Evolutionary conservation across 2,113 vertebrate genomes (phyloP).

Genomic region (Protobothrops flavoviridis): DNA sequence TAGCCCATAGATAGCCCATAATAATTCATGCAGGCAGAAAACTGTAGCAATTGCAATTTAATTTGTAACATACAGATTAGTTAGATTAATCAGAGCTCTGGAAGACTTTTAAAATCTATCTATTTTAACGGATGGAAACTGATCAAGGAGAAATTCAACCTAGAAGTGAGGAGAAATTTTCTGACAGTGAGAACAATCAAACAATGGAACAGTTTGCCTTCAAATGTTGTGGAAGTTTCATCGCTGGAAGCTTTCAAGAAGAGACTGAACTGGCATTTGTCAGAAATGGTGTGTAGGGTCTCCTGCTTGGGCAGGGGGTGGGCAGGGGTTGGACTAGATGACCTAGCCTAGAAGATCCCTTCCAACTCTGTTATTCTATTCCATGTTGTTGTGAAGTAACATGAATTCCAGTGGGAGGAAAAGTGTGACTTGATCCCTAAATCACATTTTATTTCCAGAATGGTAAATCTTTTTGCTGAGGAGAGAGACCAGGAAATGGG

Average conservation of each 20-base stretch:
- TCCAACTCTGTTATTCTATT: neutral
- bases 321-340: too few relatives aligned
- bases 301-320: too few relatives aligned
- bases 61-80: neutral
- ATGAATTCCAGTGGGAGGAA: neutral
- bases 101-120: neutral
- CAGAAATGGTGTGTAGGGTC: too few relatives aligned
- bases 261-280: too few relatives aligned
- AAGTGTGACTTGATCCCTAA: neutral
- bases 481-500: neutral
- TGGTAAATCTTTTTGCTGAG: neutral
- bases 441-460: neutral
- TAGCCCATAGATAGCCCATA: neutral
- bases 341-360: too few relatives aligned
- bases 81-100: neutral
- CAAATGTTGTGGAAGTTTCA: too few relatives aligned
- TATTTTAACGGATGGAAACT: neutral
- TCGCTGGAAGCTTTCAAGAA: too few relatives aligned
- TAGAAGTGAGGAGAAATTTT: too few relatives aligned
- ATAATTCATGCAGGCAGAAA: neutral
- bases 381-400: neutral
- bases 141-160: too few relatives aligned
- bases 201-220: too few relatives aligned
- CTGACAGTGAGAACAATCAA: too few relatives aligned
- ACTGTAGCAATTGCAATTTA: neutral